phyloP scores from a whole-genome alignment of 2,797 vertebrate genomes.

The Neosalanx taihuensis region DNA sequence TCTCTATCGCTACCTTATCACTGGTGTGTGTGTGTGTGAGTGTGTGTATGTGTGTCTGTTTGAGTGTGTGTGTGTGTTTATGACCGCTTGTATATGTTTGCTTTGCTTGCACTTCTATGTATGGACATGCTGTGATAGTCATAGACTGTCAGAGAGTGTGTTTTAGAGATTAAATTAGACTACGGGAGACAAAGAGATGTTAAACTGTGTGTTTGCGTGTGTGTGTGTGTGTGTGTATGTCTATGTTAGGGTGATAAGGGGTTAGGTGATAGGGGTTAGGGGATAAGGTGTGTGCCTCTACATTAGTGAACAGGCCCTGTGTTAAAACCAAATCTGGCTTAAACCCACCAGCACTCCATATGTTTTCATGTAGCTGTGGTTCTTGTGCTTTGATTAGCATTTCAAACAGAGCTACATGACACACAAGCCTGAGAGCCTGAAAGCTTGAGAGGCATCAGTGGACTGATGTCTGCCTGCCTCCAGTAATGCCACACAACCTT shows the following conservation, averaged over 20 bases:
- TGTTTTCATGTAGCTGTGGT: not conserved
- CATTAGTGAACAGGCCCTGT: too few relatives aligned
- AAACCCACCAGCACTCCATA: too few relatives aligned
- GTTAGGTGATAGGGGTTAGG: too few relatives aligned
- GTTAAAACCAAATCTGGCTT: too few relatives aligned
- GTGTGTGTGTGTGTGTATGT: not conserved
- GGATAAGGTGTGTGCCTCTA: too few relatives aligned
- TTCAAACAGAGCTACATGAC: not conserved
- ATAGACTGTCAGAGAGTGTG: not conserved
- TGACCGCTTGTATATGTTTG: not conserved
- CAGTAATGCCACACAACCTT: too few relatives aligned
- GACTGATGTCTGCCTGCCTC: too few relatives aligned
- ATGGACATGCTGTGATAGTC: not conserved
- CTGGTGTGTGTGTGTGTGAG: not conserved
- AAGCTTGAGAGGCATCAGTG: too few relatives aligned
- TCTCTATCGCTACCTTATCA: not conserved
- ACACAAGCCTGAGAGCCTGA: too few relatives aligned
- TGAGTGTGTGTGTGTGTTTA: not conserved
- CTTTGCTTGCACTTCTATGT: not conserved
- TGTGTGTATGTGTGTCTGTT: too few relatives aligned
- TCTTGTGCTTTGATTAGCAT: constrained; percentile 3
- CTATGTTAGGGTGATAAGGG: too few relatives aligned
- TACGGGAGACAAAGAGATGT: not conserved
- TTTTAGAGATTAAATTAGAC: not conserved
- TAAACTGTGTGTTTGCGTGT: not conserved